Evolutionary conservation across 2,888 invertebrate species (phyloP).

Genomic region (Drosophila demipolita): DNA sequence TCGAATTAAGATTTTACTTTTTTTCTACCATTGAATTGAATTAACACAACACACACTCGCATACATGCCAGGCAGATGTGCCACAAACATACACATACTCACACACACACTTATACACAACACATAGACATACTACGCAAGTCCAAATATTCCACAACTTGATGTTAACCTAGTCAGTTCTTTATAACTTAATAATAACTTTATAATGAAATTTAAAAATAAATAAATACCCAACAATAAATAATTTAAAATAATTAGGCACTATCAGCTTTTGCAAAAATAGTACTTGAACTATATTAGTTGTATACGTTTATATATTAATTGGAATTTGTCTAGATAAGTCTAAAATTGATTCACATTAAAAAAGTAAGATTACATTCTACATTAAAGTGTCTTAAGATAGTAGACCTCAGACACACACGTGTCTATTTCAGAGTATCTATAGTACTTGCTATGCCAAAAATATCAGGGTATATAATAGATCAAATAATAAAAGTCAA

Average conservation of each 20-base stretch:
- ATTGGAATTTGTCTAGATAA: neutral
- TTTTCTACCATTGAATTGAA: constrained; percentile 78
- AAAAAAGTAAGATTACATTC: neutral
- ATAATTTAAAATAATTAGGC: constrained; percentile 40
- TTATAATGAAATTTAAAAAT: constrained; percentile 26
- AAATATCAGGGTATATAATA: neutral
- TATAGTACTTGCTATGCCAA: neutral
- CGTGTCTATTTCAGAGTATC: neutral
- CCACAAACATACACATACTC: constrained; percentile 19
- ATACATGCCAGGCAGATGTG: constrained; percentile 41
- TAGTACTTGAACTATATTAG: constrained; percentile 18
- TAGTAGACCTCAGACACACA: neutral
- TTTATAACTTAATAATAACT: constrained; percentile 16
- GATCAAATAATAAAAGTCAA: neutral
- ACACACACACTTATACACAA: neutral
- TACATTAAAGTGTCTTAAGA: constrained; percentile 3
- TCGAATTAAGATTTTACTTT: constrained; percentile 85
- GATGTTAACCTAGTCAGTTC: constrained; percentile 40
- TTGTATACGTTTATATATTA: constrained; percentile 16
- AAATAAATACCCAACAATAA: constrained; percentile 36
- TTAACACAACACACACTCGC: constrained; percentile 60
- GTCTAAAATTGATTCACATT: neutral
- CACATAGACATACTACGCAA: neutral
- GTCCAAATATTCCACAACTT: constrained; percentile 6
- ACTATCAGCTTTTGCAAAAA: constrained; percentile 35